Base-by-base conservation (phyloP, 2,888 invertebrate species). In the Drosophila mimica region DNA sequence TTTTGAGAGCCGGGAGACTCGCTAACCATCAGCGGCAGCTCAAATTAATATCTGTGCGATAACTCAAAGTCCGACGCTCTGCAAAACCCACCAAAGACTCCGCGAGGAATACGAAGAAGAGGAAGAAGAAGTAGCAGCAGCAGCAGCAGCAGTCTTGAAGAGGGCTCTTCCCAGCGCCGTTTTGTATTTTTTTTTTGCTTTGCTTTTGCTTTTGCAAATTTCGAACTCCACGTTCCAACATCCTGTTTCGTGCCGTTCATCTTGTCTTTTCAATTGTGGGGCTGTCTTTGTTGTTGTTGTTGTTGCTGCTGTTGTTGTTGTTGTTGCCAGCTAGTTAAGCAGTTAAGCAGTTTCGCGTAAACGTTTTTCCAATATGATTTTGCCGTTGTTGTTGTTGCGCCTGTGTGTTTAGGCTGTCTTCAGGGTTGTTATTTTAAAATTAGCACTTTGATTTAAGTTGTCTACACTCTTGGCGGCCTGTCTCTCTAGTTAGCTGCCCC, bases 361-460 rank as follows among this genome's bases (percentile, higher is more conserved):
- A 85, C 84, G 84, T 80, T 85, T 85, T 85, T 84, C 89, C 84
- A 88, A 85, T 85, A 85, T 85, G 87, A 85, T 79, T 82, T 72
- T 48, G 75, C 65, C 54, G 70, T 59, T 72, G 68, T 15, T 69
- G 72, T 38, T 70, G 61, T 36, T 69, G 72, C 38, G 83, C 69
- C 83, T 85, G 89, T 85, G 89, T 85, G 84, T 85, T 85, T 85
- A 85, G 89, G 89, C 84, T 85, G 84, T 85, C 84, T 85, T 74
- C 84, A 85, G 89, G 89, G 86, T 83, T 87, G 88, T 87, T 89
- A 89, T 87, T 87, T 87, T 87, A 89, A 87, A 87, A 87, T 87
- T 89, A 87, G 87, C 87, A 87, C 88, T 87, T 89, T 87, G 90
- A 87, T 87, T 89, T 86, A 89, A 89, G 88, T 86, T 87, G 90